Evolutionary conservation across 1,140 invertebrate species (phyloP).

Genomic region (Papilio dardanus): DNA sequence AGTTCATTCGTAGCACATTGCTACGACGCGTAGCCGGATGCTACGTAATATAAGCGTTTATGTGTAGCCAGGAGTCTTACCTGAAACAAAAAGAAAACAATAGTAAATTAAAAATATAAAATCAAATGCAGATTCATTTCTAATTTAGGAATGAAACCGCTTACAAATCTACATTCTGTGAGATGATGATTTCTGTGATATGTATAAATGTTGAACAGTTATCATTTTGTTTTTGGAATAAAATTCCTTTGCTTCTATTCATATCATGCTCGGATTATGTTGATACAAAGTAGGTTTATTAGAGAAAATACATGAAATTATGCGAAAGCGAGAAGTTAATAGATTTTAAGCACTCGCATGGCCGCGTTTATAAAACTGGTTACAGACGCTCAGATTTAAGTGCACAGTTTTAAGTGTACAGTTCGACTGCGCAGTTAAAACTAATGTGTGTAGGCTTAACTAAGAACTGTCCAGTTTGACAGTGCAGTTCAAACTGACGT

Average conservation of each 20-base stretch:
- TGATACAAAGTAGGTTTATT: background rate
- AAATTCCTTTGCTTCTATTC: background rate
- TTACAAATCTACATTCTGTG: no score
- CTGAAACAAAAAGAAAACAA: slow-evolving; percentile 5
- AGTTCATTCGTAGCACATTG: background rate
- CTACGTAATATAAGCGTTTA: background rate
- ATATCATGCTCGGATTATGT: background rate
- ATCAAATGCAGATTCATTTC: background rate
- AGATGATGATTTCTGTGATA: no score
- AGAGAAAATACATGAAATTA: background rate
- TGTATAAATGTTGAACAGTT: background rate
- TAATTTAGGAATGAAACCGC: no score
- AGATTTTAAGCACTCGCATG: no score
- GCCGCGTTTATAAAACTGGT: no score
- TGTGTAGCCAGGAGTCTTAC: background rate
- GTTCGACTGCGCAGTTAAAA: no score
- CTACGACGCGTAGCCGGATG: background rate
- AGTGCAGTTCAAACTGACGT: no score
- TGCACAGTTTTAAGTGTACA: no score
- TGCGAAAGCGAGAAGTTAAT: background rate
- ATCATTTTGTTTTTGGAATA: background rate
- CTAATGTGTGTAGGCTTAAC: no score
- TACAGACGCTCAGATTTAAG: no score
- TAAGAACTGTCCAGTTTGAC: no score
- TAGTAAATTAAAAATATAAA: background rate